Conservation (phyloP, 2,888 invertebrate species). For the Eilema depressum region DNA sequence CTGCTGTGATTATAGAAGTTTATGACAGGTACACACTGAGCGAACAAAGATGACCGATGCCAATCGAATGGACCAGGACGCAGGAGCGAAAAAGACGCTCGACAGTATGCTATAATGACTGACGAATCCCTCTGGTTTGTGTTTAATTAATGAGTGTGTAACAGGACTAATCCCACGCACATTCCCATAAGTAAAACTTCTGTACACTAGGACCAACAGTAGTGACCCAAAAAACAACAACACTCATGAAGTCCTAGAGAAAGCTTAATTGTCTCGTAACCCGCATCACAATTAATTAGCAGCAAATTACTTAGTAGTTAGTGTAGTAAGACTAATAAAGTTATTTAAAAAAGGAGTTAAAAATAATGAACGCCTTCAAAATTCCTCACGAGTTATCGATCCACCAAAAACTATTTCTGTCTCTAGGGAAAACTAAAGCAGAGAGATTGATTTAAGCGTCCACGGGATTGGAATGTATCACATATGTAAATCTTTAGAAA, state of each 20-base stretch:
- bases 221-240: neutral
- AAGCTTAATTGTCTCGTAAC: neutral
- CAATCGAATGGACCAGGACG: too few species aligned
- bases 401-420: neutral
- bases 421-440: conserved; percentile 1
- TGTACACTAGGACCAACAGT: neutral
- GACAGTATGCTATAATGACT: too few species aligned
- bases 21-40: too few species aligned
- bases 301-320: neutral
- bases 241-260: neutral
- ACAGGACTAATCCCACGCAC: too few species aligned
- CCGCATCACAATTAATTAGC: neutral
- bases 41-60: too few species aligned
- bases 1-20: too few species aligned
- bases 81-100: too few species aligned
- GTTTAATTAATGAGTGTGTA: too few species aligned
- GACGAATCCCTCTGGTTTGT: too few species aligned
- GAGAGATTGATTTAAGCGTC: neutral
- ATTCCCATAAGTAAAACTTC: too few species aligned
- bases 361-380: neutral
- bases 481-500: neutral
- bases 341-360: neutral
- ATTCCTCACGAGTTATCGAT: neutral
- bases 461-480: neutral
- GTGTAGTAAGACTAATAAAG: neutral